Conservation (phyloP, 2,888 invertebrate genomes). For the Parthenolecanium corni region DNA sequence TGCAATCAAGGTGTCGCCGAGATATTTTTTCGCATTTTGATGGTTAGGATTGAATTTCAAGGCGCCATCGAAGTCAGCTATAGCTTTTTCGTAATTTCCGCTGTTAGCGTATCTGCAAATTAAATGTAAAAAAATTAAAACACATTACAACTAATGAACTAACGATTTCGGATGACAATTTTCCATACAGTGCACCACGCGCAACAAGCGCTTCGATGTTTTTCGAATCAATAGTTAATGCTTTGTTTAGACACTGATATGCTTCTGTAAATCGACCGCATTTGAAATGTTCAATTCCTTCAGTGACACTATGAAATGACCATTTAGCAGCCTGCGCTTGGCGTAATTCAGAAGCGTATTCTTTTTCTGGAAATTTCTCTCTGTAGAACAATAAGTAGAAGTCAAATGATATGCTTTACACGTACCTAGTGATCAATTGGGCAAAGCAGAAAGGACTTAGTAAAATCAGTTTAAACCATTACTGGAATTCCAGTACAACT, state of each 20-base stretch:
- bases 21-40: conserved; percentile 84
- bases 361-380: conserved; percentile 53
- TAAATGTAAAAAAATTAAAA: background rate
- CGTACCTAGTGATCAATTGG: no score
- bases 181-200: conserved; percentile 57
- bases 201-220: conserved; percentile 89
- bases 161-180: no score
- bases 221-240: conserved; percentile 77
- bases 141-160: conserved; percentile 29
- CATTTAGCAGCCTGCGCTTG: conserved; percentile 85
- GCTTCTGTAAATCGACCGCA: conserved; percentile 86
- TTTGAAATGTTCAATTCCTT: conserved; percentile 90
- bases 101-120: conserved; percentile 65
- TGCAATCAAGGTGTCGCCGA: conserved; percentile 84
- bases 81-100: conserved; percentile 83
- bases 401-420: background rate
- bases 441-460: no score
- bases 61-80: conserved; percentile 88
- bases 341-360: conserved; percentile 71
- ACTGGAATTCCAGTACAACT: background rate
- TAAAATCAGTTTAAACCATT: background rate
- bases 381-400: background rate
- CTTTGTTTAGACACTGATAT: conserved; percentile 86
- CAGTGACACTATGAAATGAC: conserved; percentile 88
- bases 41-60: conserved; percentile 78